Evolutionary conservation across 2,113 vertebrate genomes (phyloP).

Genomic region (Corydoras maculifer): DNA sequence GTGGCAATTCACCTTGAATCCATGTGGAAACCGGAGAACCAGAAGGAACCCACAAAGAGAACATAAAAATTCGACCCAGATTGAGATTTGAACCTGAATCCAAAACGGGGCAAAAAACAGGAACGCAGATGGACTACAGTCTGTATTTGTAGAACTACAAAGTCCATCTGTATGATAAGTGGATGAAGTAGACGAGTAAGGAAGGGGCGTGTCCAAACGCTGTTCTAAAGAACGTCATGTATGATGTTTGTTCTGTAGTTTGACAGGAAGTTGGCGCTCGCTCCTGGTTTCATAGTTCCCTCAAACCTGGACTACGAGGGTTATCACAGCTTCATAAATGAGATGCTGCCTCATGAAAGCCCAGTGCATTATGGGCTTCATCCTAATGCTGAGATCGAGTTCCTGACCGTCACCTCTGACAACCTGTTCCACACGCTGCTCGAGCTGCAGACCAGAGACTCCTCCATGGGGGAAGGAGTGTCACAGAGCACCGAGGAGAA

Average conservation of each 20-base stretch:
- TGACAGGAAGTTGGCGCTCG: constrained; percentile 64
- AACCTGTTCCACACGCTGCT: constrained; percentile 71
- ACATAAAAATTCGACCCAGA: no score
- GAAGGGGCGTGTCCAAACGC: no score
- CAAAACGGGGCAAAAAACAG: no score
- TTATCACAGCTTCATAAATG: constrained; percentile 66
- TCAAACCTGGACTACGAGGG: constrained; percentile 71
- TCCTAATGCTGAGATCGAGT: constrained; percentile 69
- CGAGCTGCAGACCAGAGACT: constrained; percentile 71
- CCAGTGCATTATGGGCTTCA: constrained; percentile 63
- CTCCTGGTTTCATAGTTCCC: constrained; percentile 65
- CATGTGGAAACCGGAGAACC: no score
- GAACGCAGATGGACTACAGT: no score
- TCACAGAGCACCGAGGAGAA: constrained; percentile 74
- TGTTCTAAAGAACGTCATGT: no score
- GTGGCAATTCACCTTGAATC: no score
- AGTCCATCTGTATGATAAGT: no score
- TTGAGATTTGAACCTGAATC: no score
- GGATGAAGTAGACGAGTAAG: no score
- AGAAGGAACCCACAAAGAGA: no score
- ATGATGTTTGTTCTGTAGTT: constrained; percentile 47
- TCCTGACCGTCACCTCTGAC: constrained; percentile 68
- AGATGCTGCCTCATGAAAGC: constrained; percentile 67
- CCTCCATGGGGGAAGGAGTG: constrained; percentile 61
- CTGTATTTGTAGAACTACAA: no score